Evolutionary conservation across 1,140 invertebrate species (phyloP).

Genomic region (Orchestia grillus): DNA sequence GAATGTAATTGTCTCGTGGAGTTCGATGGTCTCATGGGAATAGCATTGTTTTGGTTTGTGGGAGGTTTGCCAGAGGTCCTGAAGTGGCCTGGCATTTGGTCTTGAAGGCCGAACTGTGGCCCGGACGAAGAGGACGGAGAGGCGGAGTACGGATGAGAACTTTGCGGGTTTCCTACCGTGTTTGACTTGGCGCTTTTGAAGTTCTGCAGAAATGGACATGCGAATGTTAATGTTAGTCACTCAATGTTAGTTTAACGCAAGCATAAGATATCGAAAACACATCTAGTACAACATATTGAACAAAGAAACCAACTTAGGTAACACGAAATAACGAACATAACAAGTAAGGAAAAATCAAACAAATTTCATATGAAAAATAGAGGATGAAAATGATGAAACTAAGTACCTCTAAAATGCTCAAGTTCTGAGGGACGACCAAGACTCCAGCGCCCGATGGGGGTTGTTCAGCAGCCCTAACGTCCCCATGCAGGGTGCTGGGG

Average conservation of each 20-base stretch:
- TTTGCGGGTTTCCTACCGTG: not conserved
- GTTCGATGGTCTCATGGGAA: not conserved
- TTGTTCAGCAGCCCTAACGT: not conserved
- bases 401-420: constrained; percentile 15
- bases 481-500: not conserved
- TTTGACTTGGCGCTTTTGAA: not conserved
- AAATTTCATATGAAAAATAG: not conserved
- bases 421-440: not conserved
- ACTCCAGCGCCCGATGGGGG: not conserved
- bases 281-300: not conserved
- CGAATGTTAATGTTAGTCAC: not conserved
- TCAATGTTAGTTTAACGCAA: not conserved
- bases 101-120: not conserved
- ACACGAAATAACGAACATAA: not conserved
- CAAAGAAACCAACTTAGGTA: not conserved
- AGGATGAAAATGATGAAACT: not conserved
- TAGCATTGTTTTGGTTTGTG: not conserved
- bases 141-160: not conserved
- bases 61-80: not conserved
- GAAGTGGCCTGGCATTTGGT: not conserved
- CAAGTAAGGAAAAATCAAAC: not conserved
- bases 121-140: not conserved
- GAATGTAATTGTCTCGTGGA: constrained; percentile 8
- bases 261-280: not conserved
- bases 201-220: not conserved